A percentile compares a stretch with the other conserved stretches of the same genome.
phyloP scores from a whole-genome alignment of 2,113 vertebrate genomes.

The Calidris pugnax region DNA sequence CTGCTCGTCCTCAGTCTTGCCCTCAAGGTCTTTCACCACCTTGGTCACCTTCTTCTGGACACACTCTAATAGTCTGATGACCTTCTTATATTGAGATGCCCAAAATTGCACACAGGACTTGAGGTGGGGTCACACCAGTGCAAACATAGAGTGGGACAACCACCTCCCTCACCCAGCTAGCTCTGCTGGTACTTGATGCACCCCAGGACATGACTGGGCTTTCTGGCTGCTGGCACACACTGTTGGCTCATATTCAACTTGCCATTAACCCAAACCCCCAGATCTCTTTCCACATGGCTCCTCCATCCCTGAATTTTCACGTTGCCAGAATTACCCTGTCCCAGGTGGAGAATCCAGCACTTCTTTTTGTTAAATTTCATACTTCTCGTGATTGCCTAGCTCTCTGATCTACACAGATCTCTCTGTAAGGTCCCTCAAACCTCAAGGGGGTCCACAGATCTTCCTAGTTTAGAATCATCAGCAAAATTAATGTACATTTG shows the following conservation, averaged over 20 bases:
- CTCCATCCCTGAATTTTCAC: neutral
- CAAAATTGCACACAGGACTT: neutral
- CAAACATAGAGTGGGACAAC: neutral
- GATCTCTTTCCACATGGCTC: neutral
- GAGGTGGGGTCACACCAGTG: neutral
- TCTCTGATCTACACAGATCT: too few relatives aligned
- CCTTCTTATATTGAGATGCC: neutral
- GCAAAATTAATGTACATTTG: too few relatives aligned
- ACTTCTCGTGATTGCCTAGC: too few relatives aligned
- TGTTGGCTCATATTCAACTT: neutral
- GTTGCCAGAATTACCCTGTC: too few relatives aligned
- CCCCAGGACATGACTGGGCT: neutral
- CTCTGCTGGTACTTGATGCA: neutral
- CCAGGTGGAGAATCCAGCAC: too few relatives aligned
- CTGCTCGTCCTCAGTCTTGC: neutral
- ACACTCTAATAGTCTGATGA: neutral
- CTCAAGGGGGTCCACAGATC: neutral
- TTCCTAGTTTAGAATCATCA: neutral
- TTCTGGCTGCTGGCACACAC: neutral
- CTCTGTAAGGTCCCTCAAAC: neutral
- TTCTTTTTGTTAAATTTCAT: too few relatives aligned
- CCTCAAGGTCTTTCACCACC: neutral
- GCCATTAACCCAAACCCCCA: neutral
- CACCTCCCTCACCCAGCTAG: neutral
- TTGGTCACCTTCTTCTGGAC: neutral